Evolutionary conservation across 2,888 invertebrate genomes (phyloP), one percentile per base, ranked within the genome.

Genomic region (Megamerina dolium): DNA sequence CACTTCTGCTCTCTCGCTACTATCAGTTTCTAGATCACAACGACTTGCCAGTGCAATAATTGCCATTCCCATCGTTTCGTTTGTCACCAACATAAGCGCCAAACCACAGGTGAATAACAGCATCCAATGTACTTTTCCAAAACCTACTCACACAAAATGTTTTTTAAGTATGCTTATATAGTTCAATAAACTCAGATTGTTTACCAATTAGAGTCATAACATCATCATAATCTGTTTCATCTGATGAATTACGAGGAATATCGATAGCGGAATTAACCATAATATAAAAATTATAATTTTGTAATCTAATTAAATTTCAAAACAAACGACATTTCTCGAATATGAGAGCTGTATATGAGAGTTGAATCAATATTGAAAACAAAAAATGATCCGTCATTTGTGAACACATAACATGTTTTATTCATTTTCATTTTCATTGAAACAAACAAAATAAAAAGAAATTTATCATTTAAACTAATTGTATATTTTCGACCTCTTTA

Each of bases 401-500:
- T n/a, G n/a, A n/a, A n/a, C n/a, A n/a, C n/a, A n/a, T n/a, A n/a
- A n/a, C n/a, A n/a, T n/a, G n/a, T n/a, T n/a, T n/a, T n/a, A n/a
- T n/a, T n/a, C n/a, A n/a, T n/a, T n/a, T n/a, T n/a, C n/a, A n/a
- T n/a, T n/a, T n/a, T n/a, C n/a, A n/a, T n/a, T n/a, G n/a, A n/a
- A n/a, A n/a, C n/a, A n/a, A n/a, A n/a, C n/a, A n/a, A n/a, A n/a
- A n/a, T n/a, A n/a, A n/a, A n/a, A n/a, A n/a, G n/a, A n/a, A n/a
- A n/a, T n/a, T n/a, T n/a, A n/a, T n/a, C n/a, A n/a, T 36, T 46
- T 43, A 53, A 37, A 36, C 53, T 44, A 79, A 60, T 51, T 69
- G 67, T 52, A 82, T 77, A 58, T 77, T 81, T 70, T 88, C 87
- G 48, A 89, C 74, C 64, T 89, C 82, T 33, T 78, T 74, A 46